Conservation (phyloP, 2,797 vertebrate genomes). For the Poeciliopsis infans region DNA sequence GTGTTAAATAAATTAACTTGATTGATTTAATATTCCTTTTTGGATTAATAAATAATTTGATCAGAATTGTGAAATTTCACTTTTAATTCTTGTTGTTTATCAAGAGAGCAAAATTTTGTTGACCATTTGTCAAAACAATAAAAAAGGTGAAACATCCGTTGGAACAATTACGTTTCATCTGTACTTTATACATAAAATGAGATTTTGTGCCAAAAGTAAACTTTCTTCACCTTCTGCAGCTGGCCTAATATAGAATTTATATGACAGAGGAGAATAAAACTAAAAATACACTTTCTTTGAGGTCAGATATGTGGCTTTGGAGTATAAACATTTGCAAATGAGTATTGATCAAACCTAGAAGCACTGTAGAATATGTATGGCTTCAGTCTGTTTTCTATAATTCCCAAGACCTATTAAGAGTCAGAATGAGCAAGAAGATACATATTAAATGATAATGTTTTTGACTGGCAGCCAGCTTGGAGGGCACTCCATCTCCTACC, state of each 20-base stretch:
- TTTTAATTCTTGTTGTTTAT: background rate
- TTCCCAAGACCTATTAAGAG: background rate
- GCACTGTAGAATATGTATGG: conserved; percentile 1
- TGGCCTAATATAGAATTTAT: background rate
- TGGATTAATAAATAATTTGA: background rate
- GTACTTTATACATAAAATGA: background rate
- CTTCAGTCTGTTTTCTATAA: background rate
- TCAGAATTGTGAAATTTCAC: background rate
- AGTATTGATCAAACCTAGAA: background rate
- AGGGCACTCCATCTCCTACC: background rate
- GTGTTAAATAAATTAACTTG: too few relatives aligned
- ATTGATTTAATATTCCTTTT: background rate
- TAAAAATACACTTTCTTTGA: background rate
- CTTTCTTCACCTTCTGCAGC: background rate
- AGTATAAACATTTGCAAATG: conserved; percentile 6
- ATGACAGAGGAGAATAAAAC: background rate
- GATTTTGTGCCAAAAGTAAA: background rate
- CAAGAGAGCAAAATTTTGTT: background rate
- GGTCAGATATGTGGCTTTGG: background rate
- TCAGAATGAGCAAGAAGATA: conserved; percentile 8
- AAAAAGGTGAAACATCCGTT: background rate
- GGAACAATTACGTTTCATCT: background rate
- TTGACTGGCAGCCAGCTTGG: background rate
- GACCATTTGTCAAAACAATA: background rate
- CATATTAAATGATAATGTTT: conserved; percentile 1